phyloP scores from a whole-genome alignment of 1,140 invertebrate species.

The Plectrocnemia conspersa region DNA sequence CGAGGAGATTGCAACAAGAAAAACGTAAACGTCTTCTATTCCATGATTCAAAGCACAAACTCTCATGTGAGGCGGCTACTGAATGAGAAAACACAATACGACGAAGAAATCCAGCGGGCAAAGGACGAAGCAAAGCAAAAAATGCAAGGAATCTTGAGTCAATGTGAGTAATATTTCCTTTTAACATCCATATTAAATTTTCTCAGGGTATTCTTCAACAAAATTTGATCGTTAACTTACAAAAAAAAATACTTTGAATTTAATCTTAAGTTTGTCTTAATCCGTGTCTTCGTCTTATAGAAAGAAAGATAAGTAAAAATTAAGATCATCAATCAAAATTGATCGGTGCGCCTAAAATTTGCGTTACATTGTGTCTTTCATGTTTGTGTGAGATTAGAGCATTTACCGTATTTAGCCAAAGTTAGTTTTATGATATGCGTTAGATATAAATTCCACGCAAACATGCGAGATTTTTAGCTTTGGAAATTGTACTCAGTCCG shows the following conservation, averaged over 20 bases:
- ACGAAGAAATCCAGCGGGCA: slow-evolving; percentile 79
- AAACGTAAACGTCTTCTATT: slow-evolving; percentile 86
- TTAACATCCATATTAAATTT: not conserved
- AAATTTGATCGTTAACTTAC: not conserved
- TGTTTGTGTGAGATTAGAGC: too few relatives aligned
- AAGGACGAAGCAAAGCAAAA: slow-evolving; percentile 74
- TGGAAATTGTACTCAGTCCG: too few relatives aligned
- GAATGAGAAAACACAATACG: slow-evolving; percentile 76
- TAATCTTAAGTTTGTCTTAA: not conserved
- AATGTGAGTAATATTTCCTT: slow-evolving; percentile 66
- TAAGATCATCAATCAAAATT: too few relatives aligned
- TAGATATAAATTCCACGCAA: too few relatives aligned
- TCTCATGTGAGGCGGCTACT: slow-evolving; percentile 80
- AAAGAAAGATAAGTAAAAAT: too few relatives aligned
- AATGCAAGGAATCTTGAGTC: slow-evolving; percentile 72
- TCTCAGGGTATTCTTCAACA: not conserved
- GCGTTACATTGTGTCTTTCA: too few relatives aligned
- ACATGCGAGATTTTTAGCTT: too few relatives aligned
- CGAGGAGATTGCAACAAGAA: slow-evolving; percentile 86
- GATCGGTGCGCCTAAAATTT: too few relatives aligned
- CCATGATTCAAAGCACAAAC: slow-evolving; percentile 90
- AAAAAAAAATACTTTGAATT: not conserved
- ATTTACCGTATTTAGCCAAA: too few relatives aligned
- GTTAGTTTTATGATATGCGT: too few relatives aligned
- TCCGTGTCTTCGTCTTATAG: not conserved